These are phyloP conservation scores for Anhinga rufa DNA, from an alignment of 2,113 vertebrate genomes.

Conservation along the genomic window DNA sequence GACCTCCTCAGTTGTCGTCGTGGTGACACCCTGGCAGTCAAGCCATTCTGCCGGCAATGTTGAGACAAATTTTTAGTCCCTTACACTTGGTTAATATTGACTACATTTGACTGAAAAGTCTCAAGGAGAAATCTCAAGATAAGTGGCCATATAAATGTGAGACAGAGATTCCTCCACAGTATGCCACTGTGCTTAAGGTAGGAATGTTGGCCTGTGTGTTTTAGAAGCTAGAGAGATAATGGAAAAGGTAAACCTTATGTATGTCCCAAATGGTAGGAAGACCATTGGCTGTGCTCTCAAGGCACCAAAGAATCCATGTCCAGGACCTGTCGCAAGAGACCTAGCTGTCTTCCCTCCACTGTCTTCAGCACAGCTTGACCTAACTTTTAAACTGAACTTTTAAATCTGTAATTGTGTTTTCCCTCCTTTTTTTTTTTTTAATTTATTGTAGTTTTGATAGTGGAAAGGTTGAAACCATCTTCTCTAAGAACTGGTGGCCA, in stretches of 20 bases:
- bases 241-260: not conserved
- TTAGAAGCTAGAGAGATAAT: not conserved
- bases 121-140: not conserved
- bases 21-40: too few species aligned
- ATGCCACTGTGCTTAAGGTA: not conserved
- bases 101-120: not conserved
- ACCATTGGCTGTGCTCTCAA: not conserved
- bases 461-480: not conserved
- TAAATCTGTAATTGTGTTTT: not conserved
- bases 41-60: too few species aligned
- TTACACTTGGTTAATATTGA: not conserved
- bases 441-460: not conserved
- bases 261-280: not conserved
- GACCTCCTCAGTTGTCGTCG: too few species aligned
- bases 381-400: not conserved
- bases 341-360: not conserved
- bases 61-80: too few species aligned
- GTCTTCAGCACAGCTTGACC: not conserved
- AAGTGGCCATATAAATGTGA: not conserved
- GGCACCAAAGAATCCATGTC: not conserved
- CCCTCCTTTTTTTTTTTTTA: accelerated
- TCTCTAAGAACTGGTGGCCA: not conserved
- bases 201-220: not conserved
- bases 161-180: not conserved
- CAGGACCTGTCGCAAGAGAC: not conserved